Conservation (phyloP, 2,797 vertebrate species). For the Natrix natrix region DNA sequence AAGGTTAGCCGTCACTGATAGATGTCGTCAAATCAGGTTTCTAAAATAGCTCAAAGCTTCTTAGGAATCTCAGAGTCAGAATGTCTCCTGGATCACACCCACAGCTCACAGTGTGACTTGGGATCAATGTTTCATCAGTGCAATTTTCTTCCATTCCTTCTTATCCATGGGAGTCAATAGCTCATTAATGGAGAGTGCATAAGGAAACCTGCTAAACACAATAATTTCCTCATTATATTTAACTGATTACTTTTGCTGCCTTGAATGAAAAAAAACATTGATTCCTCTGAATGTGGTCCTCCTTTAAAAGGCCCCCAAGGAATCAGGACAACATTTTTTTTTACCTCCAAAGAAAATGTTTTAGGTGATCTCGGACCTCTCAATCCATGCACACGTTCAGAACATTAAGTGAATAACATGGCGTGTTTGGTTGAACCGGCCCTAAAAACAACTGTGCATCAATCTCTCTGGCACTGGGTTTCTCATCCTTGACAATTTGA, state of each 20-base stretch:
- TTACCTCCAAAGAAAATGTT: background rate
- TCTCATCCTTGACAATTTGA: background rate
- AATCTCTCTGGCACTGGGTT: background rate
- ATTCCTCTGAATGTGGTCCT: background rate
- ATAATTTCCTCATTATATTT: background rate
- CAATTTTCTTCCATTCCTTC: background rate
- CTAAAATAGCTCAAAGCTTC: background rate
- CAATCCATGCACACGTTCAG: background rate
- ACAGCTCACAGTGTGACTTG: background rate
- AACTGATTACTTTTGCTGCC: background rate
- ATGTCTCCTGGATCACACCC: background rate
- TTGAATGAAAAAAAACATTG: background rate
- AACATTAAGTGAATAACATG: background rate
- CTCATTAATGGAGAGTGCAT: background rate
- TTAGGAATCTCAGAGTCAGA: background rate
- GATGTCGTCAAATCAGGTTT: background rate
- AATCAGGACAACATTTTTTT: background rate
- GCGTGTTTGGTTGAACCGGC: background rate
- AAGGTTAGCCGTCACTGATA: background rate
- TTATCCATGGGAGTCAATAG: background rate
- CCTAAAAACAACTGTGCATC: background rate
- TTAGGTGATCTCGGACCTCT: background rate
- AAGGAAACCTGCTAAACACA: background rate
- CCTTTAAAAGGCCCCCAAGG: background rate
- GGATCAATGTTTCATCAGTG: background rate